A percentile compares a stretch with the other conserved stretches of the same genome.
These are phyloP conservation scores for Pica pica DNA, from an alignment of 2,113 vertebrate species.

Conservation along the genomic window DNA sequence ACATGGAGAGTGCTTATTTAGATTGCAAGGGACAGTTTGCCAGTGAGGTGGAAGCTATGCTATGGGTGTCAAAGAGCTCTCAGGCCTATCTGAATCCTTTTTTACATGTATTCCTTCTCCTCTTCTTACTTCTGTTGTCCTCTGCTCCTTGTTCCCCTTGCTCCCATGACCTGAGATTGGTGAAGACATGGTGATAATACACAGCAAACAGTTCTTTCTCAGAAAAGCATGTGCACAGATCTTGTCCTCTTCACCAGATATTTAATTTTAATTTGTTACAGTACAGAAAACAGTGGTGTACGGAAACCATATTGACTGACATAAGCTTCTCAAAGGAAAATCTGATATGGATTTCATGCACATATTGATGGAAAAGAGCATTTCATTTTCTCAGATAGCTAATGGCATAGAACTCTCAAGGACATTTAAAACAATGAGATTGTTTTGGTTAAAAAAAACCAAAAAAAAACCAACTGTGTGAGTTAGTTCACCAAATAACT, in stretches of 20 bases:
- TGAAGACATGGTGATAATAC: neutral
- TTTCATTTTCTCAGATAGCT: neutral
- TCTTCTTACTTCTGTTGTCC: neutral
- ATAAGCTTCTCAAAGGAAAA: neutral
- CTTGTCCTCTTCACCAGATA: neutral
- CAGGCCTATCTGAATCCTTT: neutral
- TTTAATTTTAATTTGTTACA: neutral
- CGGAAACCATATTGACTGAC: neutral
- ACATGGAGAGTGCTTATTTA: neutral
- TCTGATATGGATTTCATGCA: neutral
- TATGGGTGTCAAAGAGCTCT: neutral
- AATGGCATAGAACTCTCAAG: neutral
- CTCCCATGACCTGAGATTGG: neutral
- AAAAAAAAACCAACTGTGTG: neutral
- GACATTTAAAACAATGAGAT: neutral
- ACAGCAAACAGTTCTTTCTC: neutral
- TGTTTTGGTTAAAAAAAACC: slow-evolving; percentile 8
- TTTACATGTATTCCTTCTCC: neutral
- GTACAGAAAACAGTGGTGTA: neutral
- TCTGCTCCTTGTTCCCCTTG: neutral
- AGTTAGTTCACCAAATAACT: slow-evolving; percentile 28
- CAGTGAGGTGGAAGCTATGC: neutral
- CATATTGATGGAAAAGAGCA: neutral
- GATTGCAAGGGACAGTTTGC: neutral
- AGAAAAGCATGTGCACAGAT: neutral